Conservation (phyloP, 2,888 invertebrate genomes). For the Drosophila formosana region DNA sequence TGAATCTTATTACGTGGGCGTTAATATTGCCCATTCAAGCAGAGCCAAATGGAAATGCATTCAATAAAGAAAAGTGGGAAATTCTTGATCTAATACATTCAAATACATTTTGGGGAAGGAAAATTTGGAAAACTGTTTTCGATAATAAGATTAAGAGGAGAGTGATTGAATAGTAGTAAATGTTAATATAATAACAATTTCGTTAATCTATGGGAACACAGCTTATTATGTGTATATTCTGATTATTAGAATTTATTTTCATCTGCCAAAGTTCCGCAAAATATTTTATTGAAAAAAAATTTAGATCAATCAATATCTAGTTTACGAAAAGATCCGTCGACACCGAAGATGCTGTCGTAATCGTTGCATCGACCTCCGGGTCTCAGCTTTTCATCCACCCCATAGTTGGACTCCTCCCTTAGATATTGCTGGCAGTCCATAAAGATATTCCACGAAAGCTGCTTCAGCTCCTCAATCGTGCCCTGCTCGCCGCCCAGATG, state of each 20-base stretch:
- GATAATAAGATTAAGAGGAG: neutral
- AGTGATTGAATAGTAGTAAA: too few species aligned
- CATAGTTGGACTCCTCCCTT: slow-evolving; percentile 70
- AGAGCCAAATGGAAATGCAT: slow-evolving; percentile 31
- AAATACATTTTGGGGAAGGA: neutral
- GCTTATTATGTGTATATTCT: too few species aligned
- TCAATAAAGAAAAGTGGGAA: neutral
- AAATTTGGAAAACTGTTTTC: neutral
- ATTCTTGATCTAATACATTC: neutral
- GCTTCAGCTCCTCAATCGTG: slow-evolving; percentile 81
- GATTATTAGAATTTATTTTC: too few species aligned
- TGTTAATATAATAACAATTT: too few species aligned
- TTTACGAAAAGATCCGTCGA: slow-evolving; percentile 79
- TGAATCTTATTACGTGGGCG: slow-evolving; percentile 34
- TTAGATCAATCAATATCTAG: slow-evolving; percentile 65
- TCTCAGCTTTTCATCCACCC: slow-evolving; percentile 71
- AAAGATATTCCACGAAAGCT: slow-evolving; percentile 57
- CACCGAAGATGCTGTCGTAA: slow-evolving; percentile 73
- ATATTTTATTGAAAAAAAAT: too few species aligned
- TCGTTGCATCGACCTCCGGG: slow-evolving; percentile 60
- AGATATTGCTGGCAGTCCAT: slow-evolving; percentile 64
- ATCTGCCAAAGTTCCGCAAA: too few species aligned
- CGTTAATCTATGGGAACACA: too few species aligned
- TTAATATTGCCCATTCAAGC: slow-evolving; percentile 30
- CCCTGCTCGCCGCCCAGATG: slow-evolving; percentile 89